Evolutionary conservation across 2,888 invertebrate species (phyloP), one percentile per base, ranked within the genome.

Genomic region (Polia nebulosa): DNA sequence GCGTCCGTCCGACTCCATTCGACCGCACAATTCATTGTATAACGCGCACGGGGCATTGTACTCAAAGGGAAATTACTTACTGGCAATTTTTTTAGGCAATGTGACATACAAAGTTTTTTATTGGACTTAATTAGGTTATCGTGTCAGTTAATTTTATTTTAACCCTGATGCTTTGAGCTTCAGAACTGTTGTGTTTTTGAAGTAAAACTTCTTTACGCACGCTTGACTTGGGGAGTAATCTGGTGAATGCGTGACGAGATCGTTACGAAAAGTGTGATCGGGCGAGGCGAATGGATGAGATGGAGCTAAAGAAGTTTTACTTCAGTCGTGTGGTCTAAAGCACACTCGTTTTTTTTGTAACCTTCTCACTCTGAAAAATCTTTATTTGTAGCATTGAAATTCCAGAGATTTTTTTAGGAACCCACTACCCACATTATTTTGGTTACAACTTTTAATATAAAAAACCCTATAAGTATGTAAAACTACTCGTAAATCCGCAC

Each of bases 21-120:
- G 62, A 64, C 65, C 74, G 52, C 39, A 63, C 27, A 47, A 56
- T 55, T 57, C 62, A 80, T 74, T 77, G 78, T 80, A 82, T 64
- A 47, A 44, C 77, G 32, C 45, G 32, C 51, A 39, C 47, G n/a
- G 47, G 56, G 25, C 36, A 51, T 55, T 63, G 20, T 61, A 49
- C 44, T 55, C 39, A 49, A n/a, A 17, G 20, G 29, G 8, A 51
- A 55, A 68, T 60, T 58, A 52, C 34, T 65, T 32, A 34, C 7
- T 6, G 17, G 22, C 1, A 6, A 1, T 49, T 68, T 56, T 57
- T 25, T 8, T 27, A 1, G 6, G 7, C 15, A 17, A 32, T 17
- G n/a, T 47, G 51, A 41, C 27, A 51, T 29, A 34, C 11, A 15
- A 29, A n/a, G 22, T 17, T 39, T 51, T 59, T 72, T 36, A 51